A percentile compares a stretch with the other conserved stretches of the same genome.
Conservation (phyloP, 2,113 vertebrate genomes). For the Pelecanus crispus region DNA sequence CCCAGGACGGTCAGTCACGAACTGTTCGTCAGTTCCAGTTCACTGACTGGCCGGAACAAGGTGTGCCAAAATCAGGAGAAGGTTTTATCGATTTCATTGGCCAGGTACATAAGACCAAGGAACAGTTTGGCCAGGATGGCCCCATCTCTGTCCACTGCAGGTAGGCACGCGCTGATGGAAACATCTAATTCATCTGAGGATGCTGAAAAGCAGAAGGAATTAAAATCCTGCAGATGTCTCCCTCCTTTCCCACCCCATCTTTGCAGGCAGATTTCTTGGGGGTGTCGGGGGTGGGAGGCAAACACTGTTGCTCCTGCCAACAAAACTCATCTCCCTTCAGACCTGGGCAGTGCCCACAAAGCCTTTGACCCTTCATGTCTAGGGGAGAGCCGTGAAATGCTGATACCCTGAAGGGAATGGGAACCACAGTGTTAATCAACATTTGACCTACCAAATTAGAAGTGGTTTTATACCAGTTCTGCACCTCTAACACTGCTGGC, state of each 20-base stretch:
- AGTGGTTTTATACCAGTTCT: neutral
- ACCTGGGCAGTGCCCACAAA: neutral
- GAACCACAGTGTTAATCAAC: neutral
- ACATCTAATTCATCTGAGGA: rapidly evolving
- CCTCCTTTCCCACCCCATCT: neutral
- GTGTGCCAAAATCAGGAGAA: slow-evolving; percentile 95
- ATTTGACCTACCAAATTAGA: neutral
- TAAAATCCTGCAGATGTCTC: neutral
- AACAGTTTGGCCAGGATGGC: slow-evolving; percentile 98
- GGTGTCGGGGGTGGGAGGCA: too few relatives aligned
- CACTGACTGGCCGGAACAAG: slow-evolving; percentile 97
- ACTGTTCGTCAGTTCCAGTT: slow-evolving; percentile 99
- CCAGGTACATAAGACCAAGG: slow-evolving; percentile 99
- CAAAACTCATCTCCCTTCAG: neutral
- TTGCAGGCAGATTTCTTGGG: neutral
- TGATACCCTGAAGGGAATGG: neutral
- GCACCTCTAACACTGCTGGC: neutral
- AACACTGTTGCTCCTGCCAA: neutral
- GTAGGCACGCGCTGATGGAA: neutral
- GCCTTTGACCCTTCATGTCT: rapidly evolving
- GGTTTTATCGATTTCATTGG: slow-evolving; percentile 98
- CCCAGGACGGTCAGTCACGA: slow-evolving; percentile 92
- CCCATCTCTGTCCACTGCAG: slow-evolving; percentile 99
- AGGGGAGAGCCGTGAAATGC: neutral
- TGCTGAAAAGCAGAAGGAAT: neutral